Conservation (phyloP, 2,113 vertebrate species). For the Leiothrix lutea region DNA sequence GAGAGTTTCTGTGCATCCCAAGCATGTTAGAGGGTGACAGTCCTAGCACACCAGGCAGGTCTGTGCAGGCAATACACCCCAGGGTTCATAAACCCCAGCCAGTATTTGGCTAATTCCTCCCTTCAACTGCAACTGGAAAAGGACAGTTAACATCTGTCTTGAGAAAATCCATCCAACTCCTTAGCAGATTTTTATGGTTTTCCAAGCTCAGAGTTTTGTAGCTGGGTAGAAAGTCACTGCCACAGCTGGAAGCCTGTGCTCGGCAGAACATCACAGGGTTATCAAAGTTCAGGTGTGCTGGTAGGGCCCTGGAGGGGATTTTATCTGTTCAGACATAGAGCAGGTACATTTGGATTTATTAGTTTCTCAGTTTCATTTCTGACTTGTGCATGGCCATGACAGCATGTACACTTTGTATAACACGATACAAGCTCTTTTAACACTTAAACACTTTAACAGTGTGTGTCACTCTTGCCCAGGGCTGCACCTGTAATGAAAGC, state of each 20-base stretch:
- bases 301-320: neutral
- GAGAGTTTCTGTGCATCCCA: neutral
- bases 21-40: neutral
- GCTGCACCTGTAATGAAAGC: neutral
- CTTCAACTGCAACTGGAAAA: neutral
- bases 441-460: neutral
- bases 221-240: neutral
- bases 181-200: neutral
- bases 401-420: neutral
- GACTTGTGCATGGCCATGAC: neutral
- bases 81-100: neutral
- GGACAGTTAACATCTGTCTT: neutral
- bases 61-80: neutral
- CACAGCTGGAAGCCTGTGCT: neutral
- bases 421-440: neutral
- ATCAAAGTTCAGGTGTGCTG: neutral
- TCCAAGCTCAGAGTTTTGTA: neutral
- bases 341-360: neutral
- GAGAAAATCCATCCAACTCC: neutral
- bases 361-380: neutral
- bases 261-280: neutral
- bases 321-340: neutral
- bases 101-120: neutral
- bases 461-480: neutral
- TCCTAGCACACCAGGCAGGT: neutral